Base-by-base conservation (phyloP, 2,113 vertebrate genomes). In the Rhynchomys soricoides region DNA sequence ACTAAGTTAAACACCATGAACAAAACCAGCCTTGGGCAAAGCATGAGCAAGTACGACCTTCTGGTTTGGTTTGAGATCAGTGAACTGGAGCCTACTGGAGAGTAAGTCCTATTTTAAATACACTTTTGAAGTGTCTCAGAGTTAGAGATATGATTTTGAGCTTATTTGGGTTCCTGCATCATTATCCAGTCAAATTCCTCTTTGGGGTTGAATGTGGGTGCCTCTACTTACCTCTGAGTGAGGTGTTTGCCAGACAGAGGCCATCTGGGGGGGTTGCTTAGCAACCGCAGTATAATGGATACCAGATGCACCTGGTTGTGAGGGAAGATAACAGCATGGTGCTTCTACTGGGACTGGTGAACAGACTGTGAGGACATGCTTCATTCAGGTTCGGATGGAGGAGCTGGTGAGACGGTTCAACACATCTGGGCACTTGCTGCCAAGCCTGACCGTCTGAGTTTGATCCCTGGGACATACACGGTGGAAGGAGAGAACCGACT, bases 51-150 rank as follows among this genome's bases (percentile, higher is more conserved):
- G 95, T 99, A 99, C 0, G 99, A 99, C 96, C 99, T 99, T 82
- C 99, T 99, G 68, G 99, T 99, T 71, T 99, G 99, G 99, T 99
- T 99, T 98, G 99, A 99, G 98, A 99, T 99, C 99, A 99, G 99
- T 31, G 99, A 99, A 92, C 98, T 99, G 98, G 99, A 99, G 98
- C 99, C 99, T 40, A 99, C 99, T 0, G 99, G 99, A 98, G 99
- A 99, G 99, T 99, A 98, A 99, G 99, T 99, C 5, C 50, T 62
- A 0, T 59, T 68, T 93, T 78, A 21, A 29, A 0, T 88, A 19
- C 9, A 11, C 45, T 93, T 95, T 77, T 52, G 92, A 57, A 34
- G 7, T 21, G 0, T 78, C 97, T 95, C 6, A 81, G 59, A 87
- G 31, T 81, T 79, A 91, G 50, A 94, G 86, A 64, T n/a, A 16